Conservation (phyloP, 2,888 invertebrate species). For the Labia minor region DNA sequence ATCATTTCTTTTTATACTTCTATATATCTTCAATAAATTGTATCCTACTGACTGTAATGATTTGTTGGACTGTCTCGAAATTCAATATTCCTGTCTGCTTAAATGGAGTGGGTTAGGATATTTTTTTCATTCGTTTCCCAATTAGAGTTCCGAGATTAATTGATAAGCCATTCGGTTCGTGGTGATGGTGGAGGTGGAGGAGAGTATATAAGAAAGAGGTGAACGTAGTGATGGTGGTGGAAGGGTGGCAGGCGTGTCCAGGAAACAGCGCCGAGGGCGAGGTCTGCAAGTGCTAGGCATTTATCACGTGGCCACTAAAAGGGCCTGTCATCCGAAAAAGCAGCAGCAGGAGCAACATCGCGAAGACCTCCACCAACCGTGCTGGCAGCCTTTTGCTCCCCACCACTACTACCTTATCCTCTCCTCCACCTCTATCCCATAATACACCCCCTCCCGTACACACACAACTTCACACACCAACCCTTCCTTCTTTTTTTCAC, state of each 20-base stretch:
- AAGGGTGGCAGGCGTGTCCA: background rate
- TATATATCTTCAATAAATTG: too few relatives aligned
- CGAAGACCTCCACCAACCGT: background rate
- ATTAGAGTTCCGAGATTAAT: background rate
- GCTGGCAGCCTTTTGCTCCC: background rate
- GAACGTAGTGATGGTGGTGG: too few relatives aligned
- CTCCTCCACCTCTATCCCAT: background rate
- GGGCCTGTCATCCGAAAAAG: background rate
- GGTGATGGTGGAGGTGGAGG: background rate
- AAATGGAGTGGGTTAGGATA: too few relatives aligned
- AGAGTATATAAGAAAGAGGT: too few relatives aligned
- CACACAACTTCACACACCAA: too few relatives aligned
- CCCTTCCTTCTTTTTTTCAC: background rate
- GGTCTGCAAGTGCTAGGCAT: slow-evolving; percentile 7
- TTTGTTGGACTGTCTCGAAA: too few relatives aligned
- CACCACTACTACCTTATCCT: background rate
- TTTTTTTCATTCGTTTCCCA: too few relatives aligned
- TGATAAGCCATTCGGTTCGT: background rate
- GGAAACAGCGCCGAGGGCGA: background rate
- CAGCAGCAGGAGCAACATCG: background rate
- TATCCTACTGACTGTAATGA: too few relatives aligned
- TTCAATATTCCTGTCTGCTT: too few relatives aligned
- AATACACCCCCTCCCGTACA: too few relatives aligned
- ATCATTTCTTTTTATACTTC: too few relatives aligned
- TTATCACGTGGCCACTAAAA: slow-evolving; percentile 1